Evolutionary conservation across 2,113 vertebrate genomes (phyloP).

Genomic region (Lophura nycthemera): DNA sequence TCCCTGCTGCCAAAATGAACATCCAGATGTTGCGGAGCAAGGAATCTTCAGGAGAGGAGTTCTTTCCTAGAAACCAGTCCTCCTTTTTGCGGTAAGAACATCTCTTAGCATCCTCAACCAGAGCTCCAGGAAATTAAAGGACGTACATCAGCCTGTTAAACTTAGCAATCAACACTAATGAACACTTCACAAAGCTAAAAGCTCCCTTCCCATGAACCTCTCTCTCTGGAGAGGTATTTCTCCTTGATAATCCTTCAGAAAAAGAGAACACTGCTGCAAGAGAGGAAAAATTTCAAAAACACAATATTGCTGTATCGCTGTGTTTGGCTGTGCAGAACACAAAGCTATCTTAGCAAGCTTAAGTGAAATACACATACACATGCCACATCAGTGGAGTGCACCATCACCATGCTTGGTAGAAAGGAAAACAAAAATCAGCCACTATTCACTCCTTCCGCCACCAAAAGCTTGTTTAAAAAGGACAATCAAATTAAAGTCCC

Average conservation of each 20-base stretch:
- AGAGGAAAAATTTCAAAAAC: not conserved
- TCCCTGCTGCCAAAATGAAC: not conserved
- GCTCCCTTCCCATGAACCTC: not conserved
- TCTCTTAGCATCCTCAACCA: not conserved
- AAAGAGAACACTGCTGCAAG: not conserved
- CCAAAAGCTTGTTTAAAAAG: not conserved
- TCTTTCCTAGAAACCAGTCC: not conserved
- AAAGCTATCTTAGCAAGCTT: not conserved
- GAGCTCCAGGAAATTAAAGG: not conserved
- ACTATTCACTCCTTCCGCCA: not conserved
- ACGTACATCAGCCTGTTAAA: not conserved
- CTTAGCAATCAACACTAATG: not conserved
- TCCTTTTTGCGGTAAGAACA: not conserved
- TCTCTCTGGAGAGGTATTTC: not conserved
- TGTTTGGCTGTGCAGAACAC: not conserved
- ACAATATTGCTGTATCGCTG: accelerated
- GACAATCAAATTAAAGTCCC: constrained; percentile 6
- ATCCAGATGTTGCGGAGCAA: accelerated
- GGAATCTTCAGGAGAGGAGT: not conserved
- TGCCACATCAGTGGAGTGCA: not conserved
- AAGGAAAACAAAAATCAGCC: not conserved
- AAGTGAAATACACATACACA: not conserved
- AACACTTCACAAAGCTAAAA: not conserved
- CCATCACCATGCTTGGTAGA: constrained; percentile 32
- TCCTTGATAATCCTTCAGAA: not conserved